These are phyloP conservation scores for Piaya cayana DNA, from an alignment of 2,113 vertebrate genomes.

Conservation along the genomic window DNA sequence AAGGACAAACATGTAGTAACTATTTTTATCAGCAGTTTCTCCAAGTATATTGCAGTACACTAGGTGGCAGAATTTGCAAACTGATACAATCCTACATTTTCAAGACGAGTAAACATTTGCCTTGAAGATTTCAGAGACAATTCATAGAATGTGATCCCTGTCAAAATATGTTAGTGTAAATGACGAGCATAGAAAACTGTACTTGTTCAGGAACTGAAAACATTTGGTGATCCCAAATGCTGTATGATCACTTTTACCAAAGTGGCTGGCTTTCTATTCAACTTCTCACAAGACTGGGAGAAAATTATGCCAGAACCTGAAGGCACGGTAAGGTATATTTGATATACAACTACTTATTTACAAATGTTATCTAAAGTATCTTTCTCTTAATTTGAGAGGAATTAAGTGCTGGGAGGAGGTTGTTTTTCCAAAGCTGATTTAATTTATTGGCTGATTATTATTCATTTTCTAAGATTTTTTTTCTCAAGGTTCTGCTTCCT, in stretches of 20 bases:
- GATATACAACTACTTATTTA: neutral
- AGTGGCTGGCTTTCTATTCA: neutral
- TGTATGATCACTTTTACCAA: neutral
- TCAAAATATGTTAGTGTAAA: neutral
- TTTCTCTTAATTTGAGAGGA: neutral
- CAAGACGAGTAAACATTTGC: neutral
- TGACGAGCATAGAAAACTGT: neutral
- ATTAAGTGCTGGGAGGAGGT: neutral
- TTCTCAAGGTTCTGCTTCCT: neutral
- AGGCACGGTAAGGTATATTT: neutral
- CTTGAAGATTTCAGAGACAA: neutral
- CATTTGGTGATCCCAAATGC: neutral
- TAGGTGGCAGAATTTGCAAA: neutral
- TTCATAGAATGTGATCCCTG: neutral
- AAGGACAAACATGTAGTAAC: neutral
- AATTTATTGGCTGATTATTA: neutral
- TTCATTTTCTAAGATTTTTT: neutral
- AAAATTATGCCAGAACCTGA: neutral
- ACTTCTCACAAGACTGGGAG: neutral
- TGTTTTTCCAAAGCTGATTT: neutral
- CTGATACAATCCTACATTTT: accelerated
- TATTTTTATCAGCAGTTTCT: neutral
- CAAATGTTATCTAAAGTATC: neutral
- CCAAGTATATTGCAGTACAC: neutral
- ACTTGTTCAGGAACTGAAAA: neutral